Conservation (phyloP, 1,140 invertebrate species). For the Papilio aristodemus region DNA sequence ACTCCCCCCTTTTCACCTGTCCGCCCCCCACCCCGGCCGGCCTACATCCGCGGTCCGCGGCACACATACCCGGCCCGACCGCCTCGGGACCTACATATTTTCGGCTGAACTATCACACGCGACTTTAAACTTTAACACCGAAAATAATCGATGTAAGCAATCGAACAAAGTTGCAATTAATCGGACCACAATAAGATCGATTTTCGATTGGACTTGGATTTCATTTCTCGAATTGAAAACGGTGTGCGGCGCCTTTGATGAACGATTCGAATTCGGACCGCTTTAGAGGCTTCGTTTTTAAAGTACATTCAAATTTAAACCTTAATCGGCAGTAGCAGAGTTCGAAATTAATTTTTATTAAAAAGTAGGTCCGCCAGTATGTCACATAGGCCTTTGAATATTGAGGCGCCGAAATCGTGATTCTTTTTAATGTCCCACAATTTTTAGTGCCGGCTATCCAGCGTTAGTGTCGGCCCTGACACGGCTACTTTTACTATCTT, state of each 20-base stretch:
- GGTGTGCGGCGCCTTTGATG: constrained; percentile 48
- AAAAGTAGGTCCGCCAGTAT: constrained; percentile 44
- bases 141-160: neutral
- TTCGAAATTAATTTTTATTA: constrained; percentile 10
- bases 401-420: constrained; percentile 31
- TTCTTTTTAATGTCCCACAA: constrained; percentile 22
- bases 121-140: constrained; percentile 44
- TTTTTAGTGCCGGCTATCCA: neutral
- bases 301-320: constrained; percentile 18
- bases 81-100: constrained; percentile 68
- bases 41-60: constrained; percentile 56
- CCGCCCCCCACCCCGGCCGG: constrained; percentile 38
- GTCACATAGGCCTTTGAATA: constrained; percentile 40
- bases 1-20: constrained; percentile 42
- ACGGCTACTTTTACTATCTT: constrained; percentile 26
- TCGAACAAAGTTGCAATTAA: constrained; percentile 25
- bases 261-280: constrained; percentile 51
- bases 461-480: constrained; percentile 11
- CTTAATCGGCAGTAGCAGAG: constrained; percentile 9
- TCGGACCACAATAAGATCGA: constrained; percentile 18
- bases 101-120: constrained; percentile 39
- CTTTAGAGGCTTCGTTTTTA: constrained; percentile 45
- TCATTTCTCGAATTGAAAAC: constrained; percentile 52
- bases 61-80: constrained; percentile 67
- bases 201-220: constrained; percentile 8